These are phyloP conservation scores for Eristalis tenax DNA, from an alignment of 2,888 invertebrate genomes.

Conservation along the genomic window DNA sequence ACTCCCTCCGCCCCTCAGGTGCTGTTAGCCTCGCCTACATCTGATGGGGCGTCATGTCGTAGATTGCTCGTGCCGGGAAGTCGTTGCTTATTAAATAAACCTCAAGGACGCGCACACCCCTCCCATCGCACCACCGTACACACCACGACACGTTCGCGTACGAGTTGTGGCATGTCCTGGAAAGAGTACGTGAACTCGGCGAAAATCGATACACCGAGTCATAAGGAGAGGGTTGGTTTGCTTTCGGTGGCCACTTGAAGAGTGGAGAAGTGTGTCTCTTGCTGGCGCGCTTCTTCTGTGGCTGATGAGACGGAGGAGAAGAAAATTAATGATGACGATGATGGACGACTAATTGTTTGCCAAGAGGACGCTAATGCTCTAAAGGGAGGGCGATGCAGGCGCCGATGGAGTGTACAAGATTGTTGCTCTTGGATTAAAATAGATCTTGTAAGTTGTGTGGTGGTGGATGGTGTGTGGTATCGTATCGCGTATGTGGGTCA, in stretches of 20 bases:
- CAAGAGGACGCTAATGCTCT: not conserved
- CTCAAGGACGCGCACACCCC: conserved; percentile 22
- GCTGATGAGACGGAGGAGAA: not conserved
- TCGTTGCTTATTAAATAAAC: conserved; percentile 47
- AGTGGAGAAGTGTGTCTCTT: not conserved
- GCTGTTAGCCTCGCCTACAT: not conserved
- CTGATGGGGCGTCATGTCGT: conserved; percentile 20
- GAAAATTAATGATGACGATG: conserved; percentile 13
- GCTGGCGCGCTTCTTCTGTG: not conserved
- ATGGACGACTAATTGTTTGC: conserved; percentile 33
- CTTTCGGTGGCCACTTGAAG: not conserved
- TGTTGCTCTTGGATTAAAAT: conserved; percentile 2
- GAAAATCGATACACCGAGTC: conserved; percentile 43
- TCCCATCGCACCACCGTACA: not conserved
- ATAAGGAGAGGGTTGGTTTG: not conserved
- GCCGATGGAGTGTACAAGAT: conserved; percentile 6
- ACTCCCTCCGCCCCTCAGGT: not conserved
- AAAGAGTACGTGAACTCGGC: conserved; percentile 50
- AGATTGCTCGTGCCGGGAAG: conserved; percentile 37
- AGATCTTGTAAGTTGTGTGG: not conserved
- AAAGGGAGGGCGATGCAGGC: not conserved
- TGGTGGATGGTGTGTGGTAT: not conserved
- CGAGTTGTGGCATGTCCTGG: conserved; percentile 20
- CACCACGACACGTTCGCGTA: not conserved
- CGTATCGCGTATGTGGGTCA: not conserved